Percentiles rank a stretch among this genome's conserved stretches.
Evolutionary conservation across 2,797 vertebrate genomes (phyloP).

Genomic region (Anableps anableps): DNA sequence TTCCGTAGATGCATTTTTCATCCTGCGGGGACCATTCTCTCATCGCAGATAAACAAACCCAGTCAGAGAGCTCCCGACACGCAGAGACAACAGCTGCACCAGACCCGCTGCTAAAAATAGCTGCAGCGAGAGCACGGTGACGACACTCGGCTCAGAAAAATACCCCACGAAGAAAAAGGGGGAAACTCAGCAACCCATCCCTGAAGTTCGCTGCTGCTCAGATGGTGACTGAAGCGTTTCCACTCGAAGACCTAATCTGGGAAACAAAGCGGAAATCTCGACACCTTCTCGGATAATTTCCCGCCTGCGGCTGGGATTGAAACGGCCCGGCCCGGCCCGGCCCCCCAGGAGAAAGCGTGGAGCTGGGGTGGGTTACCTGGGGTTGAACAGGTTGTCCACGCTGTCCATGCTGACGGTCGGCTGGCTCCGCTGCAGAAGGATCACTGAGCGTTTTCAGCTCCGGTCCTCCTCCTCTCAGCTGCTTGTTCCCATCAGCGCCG

Average conservation of each 20-base stretch:
- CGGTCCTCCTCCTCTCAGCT: neutral
- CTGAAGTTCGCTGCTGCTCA: neutral
- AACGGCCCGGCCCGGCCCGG: too few relatives aligned
- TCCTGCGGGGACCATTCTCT: neutral
- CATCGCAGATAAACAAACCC: neutral
- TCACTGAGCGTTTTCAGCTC: neutral
- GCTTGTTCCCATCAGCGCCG: neutral
- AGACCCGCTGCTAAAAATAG: conserved; percentile 55
- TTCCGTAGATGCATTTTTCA: neutral
- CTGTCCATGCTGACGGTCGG: conserved; percentile 3
- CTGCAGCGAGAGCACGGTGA: neutral
- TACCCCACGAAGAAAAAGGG: neutral
- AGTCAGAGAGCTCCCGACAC: conserved; percentile 3
- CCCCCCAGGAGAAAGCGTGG: too few relatives aligned
- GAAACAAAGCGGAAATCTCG: neutral
- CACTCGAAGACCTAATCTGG: neutral
- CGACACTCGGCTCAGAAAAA: neutral
- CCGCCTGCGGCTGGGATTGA: too few relatives aligned
- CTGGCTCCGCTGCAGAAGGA: conserved; percentile 11
- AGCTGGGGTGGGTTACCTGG: too few relatives aligned
- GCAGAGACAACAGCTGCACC: conserved; percentile 53
- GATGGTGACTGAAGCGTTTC: neutral
- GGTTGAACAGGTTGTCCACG: conserved; percentile 48
- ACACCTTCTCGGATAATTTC: neutral
- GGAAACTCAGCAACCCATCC: neutral